These are phyloP conservation scores for Myotis myotis DNA, from an alignment of 2,797 vertebrate genomes.

Conservation along the genomic window DNA sequence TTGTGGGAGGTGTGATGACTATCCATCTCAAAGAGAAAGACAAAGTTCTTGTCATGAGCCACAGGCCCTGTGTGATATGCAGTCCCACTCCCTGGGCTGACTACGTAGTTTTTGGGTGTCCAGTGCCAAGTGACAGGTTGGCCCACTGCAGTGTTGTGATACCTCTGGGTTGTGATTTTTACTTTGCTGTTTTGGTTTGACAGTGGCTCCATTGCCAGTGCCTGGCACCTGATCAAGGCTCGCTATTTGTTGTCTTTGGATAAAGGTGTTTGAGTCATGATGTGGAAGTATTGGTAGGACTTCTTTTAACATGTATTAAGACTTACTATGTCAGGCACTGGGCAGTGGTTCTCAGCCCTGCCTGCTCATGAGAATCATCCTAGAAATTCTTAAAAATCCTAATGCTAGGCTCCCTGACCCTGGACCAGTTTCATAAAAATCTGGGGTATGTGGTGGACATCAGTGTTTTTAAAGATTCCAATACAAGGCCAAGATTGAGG, in stretches of 20 bases:
- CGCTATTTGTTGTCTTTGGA: neutral
- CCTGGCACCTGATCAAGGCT: neutral
- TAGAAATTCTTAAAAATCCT: neutral
- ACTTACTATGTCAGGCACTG: neutral
- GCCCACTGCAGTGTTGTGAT: neutral
- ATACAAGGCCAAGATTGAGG: too few relatives aligned
- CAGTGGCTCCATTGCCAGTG: fast-evolving
- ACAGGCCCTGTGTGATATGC: neutral
- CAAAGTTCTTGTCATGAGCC: neutral
- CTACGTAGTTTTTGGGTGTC: neutral
- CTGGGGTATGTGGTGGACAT: neutral
- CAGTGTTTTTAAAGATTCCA: neutral
- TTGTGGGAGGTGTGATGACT: neutral
- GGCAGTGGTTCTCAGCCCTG: neutral
- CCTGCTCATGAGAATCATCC: neutral
- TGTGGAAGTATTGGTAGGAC: too few relatives aligned
- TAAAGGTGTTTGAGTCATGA: neutral
- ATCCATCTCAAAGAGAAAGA: neutral
- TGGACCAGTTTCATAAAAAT: neutral
- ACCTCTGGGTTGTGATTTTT: neutral
- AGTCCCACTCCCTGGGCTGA: neutral
- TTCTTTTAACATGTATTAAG: neutral
- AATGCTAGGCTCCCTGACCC: neutral
- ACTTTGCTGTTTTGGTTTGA: neutral
- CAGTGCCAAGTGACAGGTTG: neutral